phyloP scores from a whole-genome alignment of 1,140 invertebrate genomes.

The Heliconius hewitsoni region DNA sequence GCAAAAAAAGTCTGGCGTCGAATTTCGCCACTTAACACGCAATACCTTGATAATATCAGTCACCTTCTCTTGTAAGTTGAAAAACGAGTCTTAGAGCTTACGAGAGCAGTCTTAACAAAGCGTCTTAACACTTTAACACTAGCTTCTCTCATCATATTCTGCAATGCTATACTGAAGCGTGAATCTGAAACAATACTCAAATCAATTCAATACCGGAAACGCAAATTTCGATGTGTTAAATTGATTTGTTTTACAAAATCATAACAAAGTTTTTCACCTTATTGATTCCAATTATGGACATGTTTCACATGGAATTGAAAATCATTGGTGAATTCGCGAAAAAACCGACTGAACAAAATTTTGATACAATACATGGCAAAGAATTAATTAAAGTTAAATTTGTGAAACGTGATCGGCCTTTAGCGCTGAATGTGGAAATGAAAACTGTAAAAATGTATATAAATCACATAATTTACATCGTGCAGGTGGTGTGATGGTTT shows the following conservation, averaged over 20 bases:
- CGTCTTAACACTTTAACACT: background rate
- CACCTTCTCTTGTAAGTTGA: no score
- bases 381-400: conserved; percentile 30
- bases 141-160: background rate
- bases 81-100: no score
- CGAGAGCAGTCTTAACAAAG: no score
- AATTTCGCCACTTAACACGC: no score
- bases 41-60: no score
- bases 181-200: background rate
- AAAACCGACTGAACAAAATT: conserved; percentile 11
- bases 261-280: conserved; percentile 2
- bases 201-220: no score
- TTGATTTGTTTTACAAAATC: background rate
- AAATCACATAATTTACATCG: background rate
- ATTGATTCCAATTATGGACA: conserved; percentile 20
- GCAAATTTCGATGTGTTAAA: background rate
- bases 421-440: conserved; percentile 12
- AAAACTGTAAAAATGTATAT: conserved; percentile 1
- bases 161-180: background rate
- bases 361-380: conserved; percentile 20
- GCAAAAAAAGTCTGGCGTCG: no score
- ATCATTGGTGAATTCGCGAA: conserved; percentile 5
- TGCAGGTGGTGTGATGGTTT: background rate
- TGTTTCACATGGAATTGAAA: conserved; percentile 14
- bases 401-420: conserved; percentile 17